Evolutionary conservation across 2,888 invertebrate genomes (phyloP), one percentile per base, ranked within the genome.

Genomic region (Serrognathus titanus): DNA sequence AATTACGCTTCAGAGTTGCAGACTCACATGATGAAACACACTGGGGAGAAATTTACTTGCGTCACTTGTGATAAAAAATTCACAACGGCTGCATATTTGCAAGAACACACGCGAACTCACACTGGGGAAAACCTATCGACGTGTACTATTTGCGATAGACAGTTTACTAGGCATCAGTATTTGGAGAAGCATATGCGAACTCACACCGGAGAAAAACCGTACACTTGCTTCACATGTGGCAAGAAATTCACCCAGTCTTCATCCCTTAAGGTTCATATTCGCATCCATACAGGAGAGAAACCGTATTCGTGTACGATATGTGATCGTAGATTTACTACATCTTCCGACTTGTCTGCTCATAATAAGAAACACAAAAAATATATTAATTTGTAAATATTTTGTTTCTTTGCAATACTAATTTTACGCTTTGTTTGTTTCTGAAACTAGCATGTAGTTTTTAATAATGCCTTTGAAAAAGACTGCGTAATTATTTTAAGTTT

Each of bases 141-240:
- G 37, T 80, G 80, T 63, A 68, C 69, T 16, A 64, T 73, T 8
- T 78, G 78, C 63, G 75, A 76, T 3, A 76, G 80, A 41, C 77
- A 75, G 57, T 84, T 83, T 67, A 79, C 81, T 0, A 79, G 83
- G 45, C 78, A 80, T n/a, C 81, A 82, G 8, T 78, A 83, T 49
- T 74, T 83, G 48, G 80, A 80, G 59, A 78, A 75, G 31, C 82
- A 82, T 64, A 72, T 73, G 66, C 73, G 80, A 36, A 79, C 77
- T 1, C 83, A 82, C 64, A 80, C 81, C 0, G 82, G 80, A 3
- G 77, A 77, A 60, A 78, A 77, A 57, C 75, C 75, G 3, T 76
- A 69, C 58, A 63, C 69, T 8, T 76, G 75, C 63, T 67, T 68
- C 36, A 68, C 69, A n/a, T 76, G 76, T 47, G 72, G 71, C 3